A percentile compares a stretch with the other conserved stretches of the same genome.
These are phyloP conservation scores for Phaedon cochleariae DNA, from an alignment of 2,888 invertebrate species.

Conservation along the genomic window DNA sequence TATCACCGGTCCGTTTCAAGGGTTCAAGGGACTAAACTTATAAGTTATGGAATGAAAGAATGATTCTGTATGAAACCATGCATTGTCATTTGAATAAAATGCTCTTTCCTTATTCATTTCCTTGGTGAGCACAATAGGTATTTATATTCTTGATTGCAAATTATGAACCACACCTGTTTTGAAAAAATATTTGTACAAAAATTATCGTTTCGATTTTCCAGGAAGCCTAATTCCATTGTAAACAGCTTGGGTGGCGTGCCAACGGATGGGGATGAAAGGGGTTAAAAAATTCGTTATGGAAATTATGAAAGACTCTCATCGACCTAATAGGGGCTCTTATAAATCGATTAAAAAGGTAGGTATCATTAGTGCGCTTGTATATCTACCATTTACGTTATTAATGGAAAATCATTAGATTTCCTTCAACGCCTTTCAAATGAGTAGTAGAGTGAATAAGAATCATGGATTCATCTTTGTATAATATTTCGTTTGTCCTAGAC, in stretches of 20 bases:
- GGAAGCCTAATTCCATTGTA: conserved; percentile 36
- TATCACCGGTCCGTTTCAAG: no score
- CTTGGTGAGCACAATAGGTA: neutral
- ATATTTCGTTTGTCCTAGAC: no score
- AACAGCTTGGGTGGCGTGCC: conserved; percentile 41
- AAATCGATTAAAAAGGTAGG: conserved; percentile 1
- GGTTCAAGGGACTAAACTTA: no score
- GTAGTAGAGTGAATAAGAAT: neutral
- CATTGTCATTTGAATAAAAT: no score
- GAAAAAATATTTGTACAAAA: conserved; percentile 30
- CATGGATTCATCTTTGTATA: no score
- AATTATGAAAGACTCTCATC: conserved; percentile 21
- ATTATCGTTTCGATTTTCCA: conserved; percentile 20
- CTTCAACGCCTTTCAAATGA: neutral
- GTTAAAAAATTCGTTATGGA: conserved; percentile 28
- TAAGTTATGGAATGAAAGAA: no score
- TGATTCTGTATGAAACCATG: no score
- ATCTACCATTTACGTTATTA: neutral
- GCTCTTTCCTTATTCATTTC: neutral
- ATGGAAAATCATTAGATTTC: neutral
- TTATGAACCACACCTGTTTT: neutral
- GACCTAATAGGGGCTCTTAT: conserved; percentile 6
- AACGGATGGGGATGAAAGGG: conserved; percentile 41
- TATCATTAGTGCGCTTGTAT: conserved; percentile 6
- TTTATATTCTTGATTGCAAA: neutral